Conservation (phyloP, 2,797 vertebrate species). For the Acanthurus leucopareius region DNA sequence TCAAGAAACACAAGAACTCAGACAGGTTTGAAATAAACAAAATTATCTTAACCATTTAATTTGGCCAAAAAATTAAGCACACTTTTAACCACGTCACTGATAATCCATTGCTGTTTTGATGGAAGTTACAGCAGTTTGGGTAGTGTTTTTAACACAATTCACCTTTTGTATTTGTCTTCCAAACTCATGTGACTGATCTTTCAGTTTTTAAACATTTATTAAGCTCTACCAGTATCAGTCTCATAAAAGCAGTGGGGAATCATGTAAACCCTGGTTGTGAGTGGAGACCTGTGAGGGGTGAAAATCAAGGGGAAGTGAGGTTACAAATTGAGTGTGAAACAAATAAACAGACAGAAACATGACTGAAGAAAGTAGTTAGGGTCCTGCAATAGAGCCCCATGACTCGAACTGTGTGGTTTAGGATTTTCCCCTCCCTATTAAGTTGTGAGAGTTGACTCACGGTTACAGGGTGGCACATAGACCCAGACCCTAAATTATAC, state of each 20-base stretch:
- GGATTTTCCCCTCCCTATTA: not conserved
- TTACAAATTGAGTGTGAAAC: not conserved
- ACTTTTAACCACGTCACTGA: not conserved
- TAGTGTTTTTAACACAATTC: too few relatives aligned
- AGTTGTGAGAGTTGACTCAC: slow-evolving; percentile 8
- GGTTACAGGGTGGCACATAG: not conserved
- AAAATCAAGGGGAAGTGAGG: not conserved
- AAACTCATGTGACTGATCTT: too few relatives aligned
- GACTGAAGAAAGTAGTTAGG: too few relatives aligned
- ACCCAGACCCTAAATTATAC: not conserved
- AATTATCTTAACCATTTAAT: not conserved
- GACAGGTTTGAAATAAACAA: not conserved
- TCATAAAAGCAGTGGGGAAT: too few relatives aligned
- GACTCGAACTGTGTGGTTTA: not conserved
- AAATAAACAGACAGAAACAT: not conserved
- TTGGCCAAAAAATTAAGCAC: not conserved
- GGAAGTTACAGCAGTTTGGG: too few relatives aligned
- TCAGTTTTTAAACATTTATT: too few relatives aligned
- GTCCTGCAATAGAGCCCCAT: not conserved
- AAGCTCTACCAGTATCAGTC: too few relatives aligned
- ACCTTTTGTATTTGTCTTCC: too few relatives aligned
- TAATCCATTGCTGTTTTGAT: too few relatives aligned
- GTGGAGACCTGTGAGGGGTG: not conserved
- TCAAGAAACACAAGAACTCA: not conserved
- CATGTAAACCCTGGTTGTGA: too few relatives aligned